Evolutionary conservation across 2,797 vertebrate genomes (phyloP), one percentile per base, ranked within the genome.

Genomic region (Pampus argenteus): DNA sequence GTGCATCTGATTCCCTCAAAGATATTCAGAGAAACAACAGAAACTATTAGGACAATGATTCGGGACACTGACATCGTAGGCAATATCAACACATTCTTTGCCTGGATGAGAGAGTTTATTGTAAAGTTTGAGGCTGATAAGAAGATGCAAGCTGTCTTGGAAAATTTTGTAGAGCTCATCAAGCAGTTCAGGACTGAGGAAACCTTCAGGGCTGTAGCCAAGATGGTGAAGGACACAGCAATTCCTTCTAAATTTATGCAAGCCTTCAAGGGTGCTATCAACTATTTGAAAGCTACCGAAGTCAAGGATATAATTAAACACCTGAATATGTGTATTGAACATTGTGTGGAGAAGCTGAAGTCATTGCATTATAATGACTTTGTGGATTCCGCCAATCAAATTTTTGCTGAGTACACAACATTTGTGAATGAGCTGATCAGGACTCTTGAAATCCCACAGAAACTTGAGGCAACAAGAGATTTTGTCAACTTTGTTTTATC

Each of bases 301-400:
- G 92, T 96, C 66, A 91, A 94, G 78, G 79, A 89, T 22, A 80
- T 96, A 4, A 92, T 96, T 84, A 74, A 94, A 26, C 67, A 95
- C 31, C 47, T 97, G 44, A 98, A 97, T 79, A 65, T 25, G 3
- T 88, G 86, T 61, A 91, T 97, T 87, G 91, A 95, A 28, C 44
- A 11, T 3, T 28, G 91, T 72, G 85, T 93, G 65, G 85, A 91
- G 51, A 85, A 80, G 1, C 62, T 99, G 51, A 95, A 87, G 49
- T 88, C 95, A 65, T 92, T 97, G 76, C 86, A 97, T 61, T 97
- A 98, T 81, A 95, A 96, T 68, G 73, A 83, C 5, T 95, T 96
- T 92, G 93, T 97, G 52, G 88, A 93, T 71, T 55, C 90, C 29
- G 79, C 63, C 79, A 98, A 98, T 84, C 66, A 76, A 4, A 86